Percentiles rank a stretch among this genome's conserved stretches.
Conservation (phyloP, 2,888 invertebrate genomes). For the Cryptus armator region DNA sequence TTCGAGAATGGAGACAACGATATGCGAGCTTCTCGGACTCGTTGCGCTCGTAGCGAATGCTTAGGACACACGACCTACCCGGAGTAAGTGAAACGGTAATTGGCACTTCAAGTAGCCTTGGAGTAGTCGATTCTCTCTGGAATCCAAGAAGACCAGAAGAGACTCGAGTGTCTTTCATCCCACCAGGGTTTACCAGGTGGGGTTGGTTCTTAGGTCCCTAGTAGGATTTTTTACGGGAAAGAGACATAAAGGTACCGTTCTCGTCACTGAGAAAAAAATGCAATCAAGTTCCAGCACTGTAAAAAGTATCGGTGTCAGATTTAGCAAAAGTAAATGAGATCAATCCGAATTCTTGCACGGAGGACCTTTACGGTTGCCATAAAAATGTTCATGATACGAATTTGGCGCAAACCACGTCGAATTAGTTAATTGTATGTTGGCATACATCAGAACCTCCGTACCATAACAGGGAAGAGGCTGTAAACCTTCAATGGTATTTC, state of each 20-base stretch:
- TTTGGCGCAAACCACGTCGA: too few species aligned
- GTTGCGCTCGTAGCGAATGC: slow-evolving; percentile 16
- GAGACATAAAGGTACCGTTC: background rate
- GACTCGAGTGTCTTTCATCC: slow-evolving; percentile 22
- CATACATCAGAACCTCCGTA: too few species aligned
- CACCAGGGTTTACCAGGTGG: background rate
- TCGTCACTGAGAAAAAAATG: background rate
- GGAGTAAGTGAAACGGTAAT: slow-evolving; percentile 50
- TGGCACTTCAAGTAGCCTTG: slow-evolving; percentile 42
- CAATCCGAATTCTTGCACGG: too few species aligned
- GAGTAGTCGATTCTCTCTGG: slow-evolving; percentile 14
- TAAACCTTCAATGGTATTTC: too few species aligned
- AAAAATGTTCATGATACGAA: too few species aligned
- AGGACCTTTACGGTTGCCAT: too few species aligned
- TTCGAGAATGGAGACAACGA: slow-evolving; percentile 46
- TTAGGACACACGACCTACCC: background rate
- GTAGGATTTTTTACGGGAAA: background rate
- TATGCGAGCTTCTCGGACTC: slow-evolving; percentile 62
- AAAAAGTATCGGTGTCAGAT: too few species aligned
- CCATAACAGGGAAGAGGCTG: too few species aligned
- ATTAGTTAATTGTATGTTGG: too few species aligned
- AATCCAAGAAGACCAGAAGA: slow-evolving; percentile 12
- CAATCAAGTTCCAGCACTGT: too few species aligned
- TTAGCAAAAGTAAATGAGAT: too few species aligned
- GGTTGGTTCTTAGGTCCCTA: background rate